Percentiles rank a stretch among this genome's conserved stretches.
These are phyloP conservation scores for Hartigia nigra DNA, from an alignment of 2,888 invertebrate species.

Conservation along the genomic window DNA sequence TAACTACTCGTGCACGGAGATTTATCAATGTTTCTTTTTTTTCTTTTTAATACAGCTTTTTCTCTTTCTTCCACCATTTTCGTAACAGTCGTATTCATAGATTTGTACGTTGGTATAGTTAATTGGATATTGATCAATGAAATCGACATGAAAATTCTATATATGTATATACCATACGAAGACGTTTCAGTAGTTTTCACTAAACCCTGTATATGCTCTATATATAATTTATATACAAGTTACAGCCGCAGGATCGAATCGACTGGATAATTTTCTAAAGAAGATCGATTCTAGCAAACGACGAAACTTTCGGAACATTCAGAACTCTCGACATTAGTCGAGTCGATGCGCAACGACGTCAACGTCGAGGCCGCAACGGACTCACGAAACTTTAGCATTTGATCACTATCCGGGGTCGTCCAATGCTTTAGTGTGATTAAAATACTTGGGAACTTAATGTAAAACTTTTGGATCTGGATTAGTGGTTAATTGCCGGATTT, in stretches of 20 bases:
- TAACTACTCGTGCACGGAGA: not conserved
- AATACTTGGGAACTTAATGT: not conserved
- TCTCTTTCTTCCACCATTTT: too few species aligned
- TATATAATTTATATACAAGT: too few species aligned
- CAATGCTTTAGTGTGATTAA: not conserved
- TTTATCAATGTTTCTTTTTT: too few species aligned
- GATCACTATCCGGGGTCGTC: not conserved
- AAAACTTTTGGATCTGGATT: not conserved
- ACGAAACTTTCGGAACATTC: not conserved
- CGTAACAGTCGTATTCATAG: too few species aligned
- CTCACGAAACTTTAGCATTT: not conserved
- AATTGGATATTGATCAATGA: not conserved
- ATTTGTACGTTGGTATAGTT: not conserved
- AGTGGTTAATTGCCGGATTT: constrained; percentile 2
- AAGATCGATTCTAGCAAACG: not conserved
- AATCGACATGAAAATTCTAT: not conserved
- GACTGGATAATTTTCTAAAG: not conserved
- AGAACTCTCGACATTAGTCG: not conserved
- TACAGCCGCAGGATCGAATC: not conserved
- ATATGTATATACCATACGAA: too few species aligned
- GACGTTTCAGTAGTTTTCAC: too few species aligned
- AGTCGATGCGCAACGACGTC: not conserved
- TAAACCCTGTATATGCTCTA: too few species aligned
- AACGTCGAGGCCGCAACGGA: not conserved
- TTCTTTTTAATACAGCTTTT: too few species aligned